Conservation (phyloP, 2,113 vertebrate species). For the Macaca fascicularis region DNA sequence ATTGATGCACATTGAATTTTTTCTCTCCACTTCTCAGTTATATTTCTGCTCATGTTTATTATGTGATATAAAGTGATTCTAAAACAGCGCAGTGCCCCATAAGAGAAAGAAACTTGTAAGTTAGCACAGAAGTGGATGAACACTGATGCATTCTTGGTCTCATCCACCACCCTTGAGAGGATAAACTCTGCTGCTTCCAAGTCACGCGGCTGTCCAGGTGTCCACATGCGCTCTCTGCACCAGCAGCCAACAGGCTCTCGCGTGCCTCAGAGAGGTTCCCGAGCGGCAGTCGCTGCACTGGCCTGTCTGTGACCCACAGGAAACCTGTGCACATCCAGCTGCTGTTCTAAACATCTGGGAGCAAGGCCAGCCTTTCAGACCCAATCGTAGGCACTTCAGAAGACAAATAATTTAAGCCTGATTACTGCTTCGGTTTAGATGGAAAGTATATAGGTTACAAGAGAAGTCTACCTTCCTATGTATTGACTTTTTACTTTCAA, state of each 20-base stretch:
- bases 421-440: background rate
- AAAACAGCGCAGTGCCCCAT: conserved; percentile 76
- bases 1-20: conserved; percentile 59
- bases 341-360: background rate
- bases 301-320: background rate
- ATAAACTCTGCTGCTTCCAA: background rate
- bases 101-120: conserved; percentile 74
- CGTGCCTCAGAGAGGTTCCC: background rate
- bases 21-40: conserved; percentile 70
- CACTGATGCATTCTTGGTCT: conserved; percentile 57
- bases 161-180: conserved; percentile 29
- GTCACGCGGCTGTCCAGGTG: background rate
- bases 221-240: background rate
- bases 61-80: conserved; percentile 75
- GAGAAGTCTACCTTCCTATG: background rate
- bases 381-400: background rate
- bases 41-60: conserved; percentile 57
- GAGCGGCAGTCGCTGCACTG: rapidly evolving
- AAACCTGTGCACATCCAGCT: no score
- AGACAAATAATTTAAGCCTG: background rate
- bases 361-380: background rate
- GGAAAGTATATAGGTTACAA: background rate
- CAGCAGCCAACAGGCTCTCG: background rate
- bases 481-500: background rate
- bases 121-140: conserved; percentile 66